A percentile compares a stretch with the other conserved stretches of the same genome.
phyloP scores from a whole-genome alignment of 2,888 invertebrate genomes.

The Zaprionus bogoriensis region DNA sequence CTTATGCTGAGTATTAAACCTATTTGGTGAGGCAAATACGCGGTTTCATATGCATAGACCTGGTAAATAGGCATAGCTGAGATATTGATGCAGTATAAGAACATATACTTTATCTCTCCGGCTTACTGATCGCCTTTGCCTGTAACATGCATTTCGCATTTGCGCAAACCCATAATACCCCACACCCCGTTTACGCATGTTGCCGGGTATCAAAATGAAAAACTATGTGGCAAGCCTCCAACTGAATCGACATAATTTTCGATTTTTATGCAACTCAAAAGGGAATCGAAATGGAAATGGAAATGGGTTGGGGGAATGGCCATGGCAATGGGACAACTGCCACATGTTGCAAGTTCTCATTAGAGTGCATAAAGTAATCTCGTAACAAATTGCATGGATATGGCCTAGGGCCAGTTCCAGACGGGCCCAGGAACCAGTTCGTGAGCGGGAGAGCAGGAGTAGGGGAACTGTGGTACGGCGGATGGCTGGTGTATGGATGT shows the following conservation, averaged over 20 bases:
- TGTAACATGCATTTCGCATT: too few species aligned
- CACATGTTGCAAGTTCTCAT: conserved; percentile 45
- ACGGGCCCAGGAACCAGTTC: neutral
- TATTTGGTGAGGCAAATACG: too few species aligned
- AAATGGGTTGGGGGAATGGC: neutral
- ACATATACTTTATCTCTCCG: too few species aligned
- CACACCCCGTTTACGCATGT: neutral
- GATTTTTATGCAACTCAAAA: neutral
- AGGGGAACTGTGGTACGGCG: neutral
- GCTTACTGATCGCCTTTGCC: too few species aligned
- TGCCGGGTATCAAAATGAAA: neutral
- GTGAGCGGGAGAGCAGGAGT: neutral
- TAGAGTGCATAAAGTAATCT: conserved; percentile 56
- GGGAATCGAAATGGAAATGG: too few species aligned
- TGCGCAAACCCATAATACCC: too few species aligned
- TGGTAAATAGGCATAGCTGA: too few species aligned
- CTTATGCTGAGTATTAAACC: too few species aligned
- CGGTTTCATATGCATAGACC: too few species aligned
- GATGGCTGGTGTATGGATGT: too few species aligned
- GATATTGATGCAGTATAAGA: too few species aligned
- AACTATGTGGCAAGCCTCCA: neutral
- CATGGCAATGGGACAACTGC: conserved; percentile 8
- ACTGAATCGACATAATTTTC: neutral
- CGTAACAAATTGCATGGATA: conserved; percentile 59
- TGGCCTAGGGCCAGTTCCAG: conserved; percentile 1